Evolutionary conservation across 1,140 invertebrate species (phyloP).

Genomic region (Paracyclopina nana): DNA sequence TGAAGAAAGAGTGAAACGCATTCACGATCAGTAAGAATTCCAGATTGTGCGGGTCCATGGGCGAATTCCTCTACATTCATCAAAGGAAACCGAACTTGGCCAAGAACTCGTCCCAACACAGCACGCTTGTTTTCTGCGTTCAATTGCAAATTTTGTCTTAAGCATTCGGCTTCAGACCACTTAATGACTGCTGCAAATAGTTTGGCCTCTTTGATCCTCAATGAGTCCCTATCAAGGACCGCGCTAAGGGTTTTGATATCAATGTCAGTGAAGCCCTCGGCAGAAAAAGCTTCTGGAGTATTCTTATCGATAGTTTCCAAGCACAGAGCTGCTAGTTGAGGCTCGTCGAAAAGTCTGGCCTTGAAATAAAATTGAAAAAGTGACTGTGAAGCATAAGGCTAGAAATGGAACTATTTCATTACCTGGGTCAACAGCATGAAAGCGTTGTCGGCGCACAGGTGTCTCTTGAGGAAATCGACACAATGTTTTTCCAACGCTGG

Average conservation of each 20-base stretch:
- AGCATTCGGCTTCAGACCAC: constrained; percentile 64
- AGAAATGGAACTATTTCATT: too few relatives aligned
- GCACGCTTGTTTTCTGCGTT: constrained; percentile 47
- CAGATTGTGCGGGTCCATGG: constrained; percentile 49
- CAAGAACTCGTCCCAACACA: constrained; percentile 44
- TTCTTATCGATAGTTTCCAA: constrained; percentile 68
- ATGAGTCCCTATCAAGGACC: constrained; percentile 58
- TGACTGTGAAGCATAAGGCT: too few relatives aligned
- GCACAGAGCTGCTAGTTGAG: constrained; percentile 50
- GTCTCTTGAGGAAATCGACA: constrained; percentile 59
- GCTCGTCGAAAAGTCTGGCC: constrained; percentile 60
- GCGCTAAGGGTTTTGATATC: constrained; percentile 57
- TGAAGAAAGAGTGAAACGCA: constrained; percentile 30
- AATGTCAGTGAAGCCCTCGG: constrained; percentile 71
- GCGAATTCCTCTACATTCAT: constrained; percentile 78
- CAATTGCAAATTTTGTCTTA: constrained; percentile 37
- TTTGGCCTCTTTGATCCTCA: constrained; percentile 56
- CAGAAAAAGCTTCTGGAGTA: constrained; percentile 52
- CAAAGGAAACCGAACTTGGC: constrained; percentile 56
- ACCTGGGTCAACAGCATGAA: constrained; percentile 51
- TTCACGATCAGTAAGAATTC: constrained; percentile 45
- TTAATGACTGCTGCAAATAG: constrained; percentile 43
- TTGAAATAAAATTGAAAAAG: too few relatives aligned
- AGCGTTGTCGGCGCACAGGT: constrained; percentile 61
- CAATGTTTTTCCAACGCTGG: constrained; percentile 59